Base-by-base conservation (phyloP, 2,113 vertebrate species). In the Acanthochromis polyacanthus region DNA sequence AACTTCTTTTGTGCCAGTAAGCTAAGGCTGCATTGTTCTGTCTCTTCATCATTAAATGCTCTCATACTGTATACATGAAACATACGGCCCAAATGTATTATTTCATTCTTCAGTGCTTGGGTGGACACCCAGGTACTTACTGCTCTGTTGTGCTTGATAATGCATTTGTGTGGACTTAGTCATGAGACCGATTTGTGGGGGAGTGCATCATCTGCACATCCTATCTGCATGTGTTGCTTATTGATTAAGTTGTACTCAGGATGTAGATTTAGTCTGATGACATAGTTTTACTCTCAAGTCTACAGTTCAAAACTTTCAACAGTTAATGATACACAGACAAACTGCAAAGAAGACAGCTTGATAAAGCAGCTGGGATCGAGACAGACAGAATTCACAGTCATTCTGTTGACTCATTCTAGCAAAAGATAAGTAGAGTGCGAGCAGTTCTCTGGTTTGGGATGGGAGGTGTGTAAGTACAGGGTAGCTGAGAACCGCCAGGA, bases 401-500 rank as follows among this genome's bases (percentile, higher is more conserved):
- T 30, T 12, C 70, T 36, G 51, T 75, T 91, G 87, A 86, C 75
- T 92, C 84, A 88, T 71, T 79, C 59, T 68, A 72, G 61, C 68
- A 72, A 75, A 82, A 79, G 66, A 84, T 80, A 86, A 86, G 83
- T 64, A 74, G 60, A 83, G 79, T 81, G 81, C 53, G 62, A 87
- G 71, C 52, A 67, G 59, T 36, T 68, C 72, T 85, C 75, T 52
- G 52, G 69, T 69, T 58, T 67, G 65, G 75, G 75, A 86, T 36
- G 76, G 63, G 87, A 89, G 75, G 83, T 78, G 86, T 88, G 88
- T 88, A 90, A 93, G 86, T 91, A 85, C 84, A 90, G 79, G 81
- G 81, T 86, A 78, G 70, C 75, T 75, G 78, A 64, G 61, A 88
- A 85, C 72, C 30, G 74, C 65, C 76, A 81, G 70, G 62, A 84